Percentiles rank a stretch among this genome's conserved stretches.
Evolutionary conservation across 2,797 vertebrate species (phyloP).

Genomic region (Danio aesculapii): DNA sequence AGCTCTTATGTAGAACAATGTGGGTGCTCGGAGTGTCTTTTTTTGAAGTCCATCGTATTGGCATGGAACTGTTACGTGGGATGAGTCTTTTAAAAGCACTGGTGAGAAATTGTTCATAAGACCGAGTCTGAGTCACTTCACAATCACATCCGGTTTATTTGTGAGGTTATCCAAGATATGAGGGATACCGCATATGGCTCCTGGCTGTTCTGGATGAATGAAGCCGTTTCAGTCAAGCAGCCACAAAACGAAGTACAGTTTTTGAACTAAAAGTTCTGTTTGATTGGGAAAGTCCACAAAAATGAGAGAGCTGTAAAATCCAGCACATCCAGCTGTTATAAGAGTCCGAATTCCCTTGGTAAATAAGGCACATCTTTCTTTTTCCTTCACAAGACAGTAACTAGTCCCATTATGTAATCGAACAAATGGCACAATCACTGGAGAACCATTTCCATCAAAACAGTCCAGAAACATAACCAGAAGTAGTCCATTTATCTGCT

Average conservation of each 20-base stretch:
- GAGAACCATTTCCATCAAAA: neutral
- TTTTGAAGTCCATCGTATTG: constrained; percentile 33
- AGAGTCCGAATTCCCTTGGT: constrained; percentile 9
- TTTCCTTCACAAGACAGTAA: neutral
- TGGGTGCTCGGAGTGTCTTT: constrained; percentile 50
- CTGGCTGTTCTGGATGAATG: neutral
- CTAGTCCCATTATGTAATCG: constrained; percentile 15
- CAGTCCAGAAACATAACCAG: neutral
- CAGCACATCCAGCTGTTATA: neutral
- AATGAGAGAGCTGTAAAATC: neutral
- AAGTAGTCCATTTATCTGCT: constrained; percentile 16
- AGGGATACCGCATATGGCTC: neutral
- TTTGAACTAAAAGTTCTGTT: constrained; percentile 6
- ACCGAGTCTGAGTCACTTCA: neutral
- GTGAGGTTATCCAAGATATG: neutral
- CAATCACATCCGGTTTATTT: neutral
- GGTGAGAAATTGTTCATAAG: neutral
- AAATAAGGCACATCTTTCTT: neutral
- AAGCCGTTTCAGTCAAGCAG: neutral
- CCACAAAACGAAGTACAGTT: constrained; percentile 1
- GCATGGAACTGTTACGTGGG: neutral
- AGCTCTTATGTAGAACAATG: constrained; percentile 68
- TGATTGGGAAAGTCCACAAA: constrained; percentile 15
- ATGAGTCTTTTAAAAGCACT: constrained; percentile 17
- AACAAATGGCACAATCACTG: neutral